Evolutionary conservation across 2,888 invertebrate species (phyloP).

Genomic region (Polydrusus pterygomalis): DNA sequence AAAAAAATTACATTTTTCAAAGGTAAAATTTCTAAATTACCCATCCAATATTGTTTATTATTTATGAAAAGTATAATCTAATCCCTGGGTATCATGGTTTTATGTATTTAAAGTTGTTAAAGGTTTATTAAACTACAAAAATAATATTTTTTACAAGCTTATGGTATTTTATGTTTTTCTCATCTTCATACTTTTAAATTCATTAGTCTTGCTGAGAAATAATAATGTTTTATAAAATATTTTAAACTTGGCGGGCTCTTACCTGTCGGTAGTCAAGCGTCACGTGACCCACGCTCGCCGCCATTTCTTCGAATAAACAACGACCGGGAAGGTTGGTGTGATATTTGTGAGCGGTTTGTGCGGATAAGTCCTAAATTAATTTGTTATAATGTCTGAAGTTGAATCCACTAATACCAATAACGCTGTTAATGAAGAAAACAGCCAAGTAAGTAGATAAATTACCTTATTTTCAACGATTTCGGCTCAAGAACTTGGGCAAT

Average conservation of each 20-base stretch:
- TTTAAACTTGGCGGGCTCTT: conserved; percentile 65
- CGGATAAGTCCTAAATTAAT: conserved; percentile 62
- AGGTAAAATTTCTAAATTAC: no score
- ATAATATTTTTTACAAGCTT: no score
- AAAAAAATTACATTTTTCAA: no score
- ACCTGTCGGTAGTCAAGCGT: conserved; percentile 65
- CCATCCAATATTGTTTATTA: no score
- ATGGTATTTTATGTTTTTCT: no score
- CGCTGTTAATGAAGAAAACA: conserved; percentile 69
- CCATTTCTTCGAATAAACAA: conserved; percentile 78
- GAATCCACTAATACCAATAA: conserved; percentile 70
- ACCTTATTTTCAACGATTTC: conserved; percentile 55
- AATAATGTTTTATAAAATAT: neutral
- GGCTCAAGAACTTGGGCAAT: conserved; percentile 65
- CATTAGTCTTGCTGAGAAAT: neutral
- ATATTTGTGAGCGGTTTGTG: conserved; percentile 60
- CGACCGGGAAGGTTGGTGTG: conserved; percentile 72
- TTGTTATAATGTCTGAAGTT: conserved; percentile 71
- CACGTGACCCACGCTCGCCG: conserved; percentile 79
- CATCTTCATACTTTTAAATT: neutral
- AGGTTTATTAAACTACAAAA: no score
- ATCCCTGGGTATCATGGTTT: no score
- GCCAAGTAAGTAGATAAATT: conserved; percentile 66
- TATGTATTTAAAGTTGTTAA: no score
- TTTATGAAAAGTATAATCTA: no score